Conservation (phyloP, 2,888 invertebrate species). For the Protonemura montana region DNA sequence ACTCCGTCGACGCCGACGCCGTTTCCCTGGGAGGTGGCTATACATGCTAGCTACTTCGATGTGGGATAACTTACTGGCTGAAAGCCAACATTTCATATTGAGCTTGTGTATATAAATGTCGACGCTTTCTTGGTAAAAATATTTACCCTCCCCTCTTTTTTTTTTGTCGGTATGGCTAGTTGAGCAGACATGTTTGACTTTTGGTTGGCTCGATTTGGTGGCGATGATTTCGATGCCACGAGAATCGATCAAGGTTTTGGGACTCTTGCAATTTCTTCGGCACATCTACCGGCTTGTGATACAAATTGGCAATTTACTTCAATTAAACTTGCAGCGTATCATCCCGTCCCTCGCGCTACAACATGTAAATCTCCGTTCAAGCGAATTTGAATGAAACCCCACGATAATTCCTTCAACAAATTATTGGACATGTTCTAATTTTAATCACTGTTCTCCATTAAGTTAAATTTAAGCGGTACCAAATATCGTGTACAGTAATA, state of each 20-base stretch:
- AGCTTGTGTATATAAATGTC: conserved; percentile 31
- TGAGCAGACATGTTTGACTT: not conserved
- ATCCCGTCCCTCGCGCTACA: no score
- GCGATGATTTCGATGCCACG: not conserved
- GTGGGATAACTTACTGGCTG: conserved; percentile 43
- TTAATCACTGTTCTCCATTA: not conserved
- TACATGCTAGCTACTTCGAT: conserved; percentile 17
- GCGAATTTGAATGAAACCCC: not conserved
- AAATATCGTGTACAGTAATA: not conserved
- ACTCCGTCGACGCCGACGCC: not conserved
- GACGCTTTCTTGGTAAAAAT: conserved; percentile 12
- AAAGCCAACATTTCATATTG: conserved; percentile 44
- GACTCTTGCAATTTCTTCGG: not conserved
- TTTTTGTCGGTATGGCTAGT: not conserved
- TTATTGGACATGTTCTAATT: not conserved
- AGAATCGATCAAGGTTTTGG: not conserved
- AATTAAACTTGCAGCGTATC: not conserved
- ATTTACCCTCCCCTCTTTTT: not conserved
- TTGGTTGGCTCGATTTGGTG: not conserved
- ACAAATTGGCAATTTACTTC: no score
- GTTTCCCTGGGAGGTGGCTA: not conserved
- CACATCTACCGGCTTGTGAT: not conserved
- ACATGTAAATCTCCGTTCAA: no score
- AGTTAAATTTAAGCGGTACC: not conserved
- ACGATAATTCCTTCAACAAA: not conserved